phyloP scores from a whole-genome alignment of 2,113 vertebrate species.

The Gila orcuttii region DNA sequence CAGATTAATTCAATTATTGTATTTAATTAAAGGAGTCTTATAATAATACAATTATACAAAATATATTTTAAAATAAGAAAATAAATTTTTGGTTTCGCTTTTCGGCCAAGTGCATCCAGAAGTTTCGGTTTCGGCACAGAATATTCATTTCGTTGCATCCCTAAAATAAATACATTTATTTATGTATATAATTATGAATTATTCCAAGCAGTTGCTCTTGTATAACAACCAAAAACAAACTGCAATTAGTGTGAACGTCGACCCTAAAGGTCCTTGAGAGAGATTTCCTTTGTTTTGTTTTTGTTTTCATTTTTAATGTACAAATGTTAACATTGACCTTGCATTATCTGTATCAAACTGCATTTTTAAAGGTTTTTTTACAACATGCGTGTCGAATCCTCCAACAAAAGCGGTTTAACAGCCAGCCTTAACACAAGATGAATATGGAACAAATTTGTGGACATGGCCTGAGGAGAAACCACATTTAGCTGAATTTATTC shows the following conservation, averaged over 20 bases:
- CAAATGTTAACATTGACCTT: neutral
- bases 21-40: too few relatives aligned
- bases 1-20: too few relatives aligned
- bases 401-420: neutral
- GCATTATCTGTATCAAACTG: neutral
- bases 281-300: neutral
- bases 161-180: neutral
- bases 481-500: slow-evolving; percentile 38
- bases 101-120: too few relatives aligned
- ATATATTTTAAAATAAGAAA: too few relatives aligned
- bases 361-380: neutral
- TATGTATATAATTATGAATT: neutral
- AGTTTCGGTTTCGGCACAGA: too few relatives aligned
- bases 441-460: slow-evolving; percentile 39
- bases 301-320: neutral
- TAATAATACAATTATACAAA: too few relatives aligned
- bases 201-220: neutral
- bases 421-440: slow-evolving; percentile 2
- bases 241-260: neutral
- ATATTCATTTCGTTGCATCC: too few relatives aligned
- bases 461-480: slow-evolving; percentile 37
- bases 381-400: neutral
- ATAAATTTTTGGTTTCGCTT: too few relatives aligned
- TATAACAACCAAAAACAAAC: neutral
- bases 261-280: neutral